Evolutionary conservation across 2,888 invertebrate species (phyloP), one percentile per base, ranked within the genome.

Genomic region (Stenotaenia linearis): DNA sequence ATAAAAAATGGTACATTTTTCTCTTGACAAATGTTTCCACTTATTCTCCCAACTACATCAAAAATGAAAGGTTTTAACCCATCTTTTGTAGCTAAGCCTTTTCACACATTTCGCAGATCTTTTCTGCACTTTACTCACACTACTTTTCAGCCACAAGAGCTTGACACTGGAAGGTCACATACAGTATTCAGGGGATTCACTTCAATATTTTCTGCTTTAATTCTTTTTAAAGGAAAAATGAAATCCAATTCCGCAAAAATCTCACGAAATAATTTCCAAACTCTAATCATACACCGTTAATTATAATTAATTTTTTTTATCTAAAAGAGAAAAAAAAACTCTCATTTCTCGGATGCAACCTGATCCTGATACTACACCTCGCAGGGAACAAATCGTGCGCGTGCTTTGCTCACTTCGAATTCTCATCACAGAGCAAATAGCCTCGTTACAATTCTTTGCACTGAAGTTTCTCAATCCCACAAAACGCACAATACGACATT

Each of bases 371-470:
- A 45, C 45, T 18, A 45, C 18, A 45, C 15, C 45, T 45, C 15
- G n/a, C 3, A 45, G 18, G 45, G 45, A 28, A 61, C 25, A 61
- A 28, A 61, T 25, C 61, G 23, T 61, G 25, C 28, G 25, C 15
- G 23, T 15, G n/a, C n/a, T n/a, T 61, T 25, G 23, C 61, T 61
- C 61, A 28, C 61, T 61, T 61, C 61, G 23, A 23, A 61, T 61
- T 61, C 61, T 61, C 28, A 23, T 61, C 61, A 61, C 61, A 61
- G 9, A 61, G 25, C 61, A 61, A 61, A 61, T 61, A 28, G 23
- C 61, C 61, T 61, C 61, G 61, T 61, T 61, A 61, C 61, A 28
- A 61, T 61, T 61, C 61, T 10, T 61, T 61, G 61, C 61, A 61
- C 61, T 61, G 28, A 61, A 25, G 25, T 25, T 28, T 23, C 61